These are phyloP conservation scores for Tricholauxania praeusta DNA, from an alignment of 2,888 invertebrate genomes.

Conservation along the genomic window DNA sequence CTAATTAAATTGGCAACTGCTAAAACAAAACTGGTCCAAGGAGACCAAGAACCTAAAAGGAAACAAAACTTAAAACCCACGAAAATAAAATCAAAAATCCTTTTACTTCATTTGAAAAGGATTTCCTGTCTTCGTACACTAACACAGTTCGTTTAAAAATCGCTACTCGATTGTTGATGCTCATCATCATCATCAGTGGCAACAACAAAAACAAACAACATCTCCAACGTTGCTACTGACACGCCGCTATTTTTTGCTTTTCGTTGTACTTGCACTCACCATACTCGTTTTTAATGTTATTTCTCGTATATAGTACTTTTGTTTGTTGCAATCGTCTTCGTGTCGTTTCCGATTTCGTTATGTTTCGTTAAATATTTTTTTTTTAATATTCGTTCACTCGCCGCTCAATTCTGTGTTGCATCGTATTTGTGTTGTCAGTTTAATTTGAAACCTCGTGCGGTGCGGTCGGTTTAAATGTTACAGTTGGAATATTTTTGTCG, in stretches of 20 bases:
- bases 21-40: background rate
- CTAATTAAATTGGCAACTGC: too few species aligned
- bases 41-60: background rate
- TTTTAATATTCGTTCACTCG: background rate
- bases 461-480: slow-evolving; percentile 18
- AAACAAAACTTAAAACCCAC: background rate
- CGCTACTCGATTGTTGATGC: too few species aligned
- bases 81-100: background rate
- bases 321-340: background rate
- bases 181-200: too few species aligned
- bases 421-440: slow-evolving; percentile 35
- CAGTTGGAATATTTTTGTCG: background rate
- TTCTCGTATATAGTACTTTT: background rate
- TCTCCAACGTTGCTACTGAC: too few species aligned
- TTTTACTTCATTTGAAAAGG: slow-evolving; percentile 3
- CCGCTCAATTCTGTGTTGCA: slow-evolving; percentile 11
- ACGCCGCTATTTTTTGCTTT: too few species aligned
- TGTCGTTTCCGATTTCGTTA: slow-evolving; percentile 14
- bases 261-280: too few species aligned
- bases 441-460: slow-evolving; percentile 33
- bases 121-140: background rate
- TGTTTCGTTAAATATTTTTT: slow-evolving; percentile 13
- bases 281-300: too few species aligned
- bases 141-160: too few species aligned
- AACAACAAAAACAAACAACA: too few species aligned